Evolutionary conservation across 2,888 invertebrate genomes (phyloP).

Genomic region (Agriopis leucophaearia): DNA sequence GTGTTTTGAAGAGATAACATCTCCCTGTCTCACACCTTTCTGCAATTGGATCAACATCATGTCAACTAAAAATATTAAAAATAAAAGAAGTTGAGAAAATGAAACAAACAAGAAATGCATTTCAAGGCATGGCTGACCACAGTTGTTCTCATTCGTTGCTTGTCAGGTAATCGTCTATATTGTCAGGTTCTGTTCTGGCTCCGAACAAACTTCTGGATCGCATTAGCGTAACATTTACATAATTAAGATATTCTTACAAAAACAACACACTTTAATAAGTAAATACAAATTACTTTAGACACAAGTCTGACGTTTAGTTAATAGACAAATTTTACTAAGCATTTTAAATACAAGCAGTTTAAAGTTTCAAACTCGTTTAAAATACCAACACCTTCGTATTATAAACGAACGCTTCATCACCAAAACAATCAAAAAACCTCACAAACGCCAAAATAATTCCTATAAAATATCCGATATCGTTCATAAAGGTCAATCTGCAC

Average conservation of each 20-base stretch:
- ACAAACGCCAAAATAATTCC: conserved; percentile 17
- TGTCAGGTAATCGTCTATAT: too few species aligned
- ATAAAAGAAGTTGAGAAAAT: too few species aligned
- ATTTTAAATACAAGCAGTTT: not conserved
- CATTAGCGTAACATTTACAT: too few species aligned
- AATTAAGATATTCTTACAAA: not conserved
- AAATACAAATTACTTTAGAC: not conserved
- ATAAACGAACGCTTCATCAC: conserved; percentile 5
- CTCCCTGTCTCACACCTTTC: too few species aligned
- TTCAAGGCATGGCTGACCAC: too few species aligned
- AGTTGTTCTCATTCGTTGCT: too few species aligned
- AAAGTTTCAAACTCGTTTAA: conserved; percentile 4
- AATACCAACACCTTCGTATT: not conserved
- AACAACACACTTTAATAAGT: not conserved
- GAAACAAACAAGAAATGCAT: too few species aligned
- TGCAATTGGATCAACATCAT: too few species aligned
- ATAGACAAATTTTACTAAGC: not conserved
- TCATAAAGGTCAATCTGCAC: conserved; percentile 12
- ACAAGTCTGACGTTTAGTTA: not conserved
- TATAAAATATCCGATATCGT: conserved; percentile 23
- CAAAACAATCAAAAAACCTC: conserved; percentile 17
- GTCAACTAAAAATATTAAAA: too few species aligned
- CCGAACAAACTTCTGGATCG: too few species aligned
- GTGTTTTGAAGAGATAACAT: too few species aligned
- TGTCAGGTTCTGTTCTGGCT: too few species aligned